Evolutionary conservation across 2,888 invertebrate genomes (phyloP), one percentile per base, ranked within the genome.

Genomic region (Tetheella fluctuosa): DNA sequence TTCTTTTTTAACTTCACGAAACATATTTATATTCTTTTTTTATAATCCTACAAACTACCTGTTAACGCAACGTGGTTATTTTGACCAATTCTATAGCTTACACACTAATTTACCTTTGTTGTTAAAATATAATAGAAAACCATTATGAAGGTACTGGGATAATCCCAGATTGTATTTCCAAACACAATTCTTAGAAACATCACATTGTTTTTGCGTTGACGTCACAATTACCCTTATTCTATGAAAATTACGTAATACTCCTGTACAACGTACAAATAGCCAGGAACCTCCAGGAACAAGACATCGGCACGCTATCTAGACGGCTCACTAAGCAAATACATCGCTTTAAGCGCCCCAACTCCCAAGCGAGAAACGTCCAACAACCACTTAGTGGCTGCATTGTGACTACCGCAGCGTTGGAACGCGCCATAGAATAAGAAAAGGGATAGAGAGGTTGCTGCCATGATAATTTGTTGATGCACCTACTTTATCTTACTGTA

Each of bases 371-470:
- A 39, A 39, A 39, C 7, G 39, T 39, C 39, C 77, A 81, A 83
- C 85, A 83, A 81, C 84, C 86, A 87, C 88, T 88, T 86, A 88
- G 88, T 81, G 76, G 81, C 76, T 74, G 74, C 74, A 79, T 83
- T 83, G 84, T 83, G 72, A 34, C 34, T 48, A 20, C 48, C n/a
- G n/a, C 15, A n/a, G 54, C 62, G 64, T 60, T 39, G 39, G 63
- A 59, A 64, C 65, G 54, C 15, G 39, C 17, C 34, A 34, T 52
- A 64, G 53, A 54, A 0, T 13, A 42, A 20, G 42, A 25, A 58
- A 42, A 20, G 48, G 1, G 48, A 3, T 48, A 48, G 48, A n/a
- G 6, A 6, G 7, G n/a, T n/a, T 39, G 7, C 7, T 39, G n/a
- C 4, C 12, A 3, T n/a, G n/a, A n/a, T n/a, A n/a, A n/a, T n/a